Evolutionary conservation across 1,140 invertebrate species (phyloP).

Genomic region (Drosophila paulistorum): DNA sequence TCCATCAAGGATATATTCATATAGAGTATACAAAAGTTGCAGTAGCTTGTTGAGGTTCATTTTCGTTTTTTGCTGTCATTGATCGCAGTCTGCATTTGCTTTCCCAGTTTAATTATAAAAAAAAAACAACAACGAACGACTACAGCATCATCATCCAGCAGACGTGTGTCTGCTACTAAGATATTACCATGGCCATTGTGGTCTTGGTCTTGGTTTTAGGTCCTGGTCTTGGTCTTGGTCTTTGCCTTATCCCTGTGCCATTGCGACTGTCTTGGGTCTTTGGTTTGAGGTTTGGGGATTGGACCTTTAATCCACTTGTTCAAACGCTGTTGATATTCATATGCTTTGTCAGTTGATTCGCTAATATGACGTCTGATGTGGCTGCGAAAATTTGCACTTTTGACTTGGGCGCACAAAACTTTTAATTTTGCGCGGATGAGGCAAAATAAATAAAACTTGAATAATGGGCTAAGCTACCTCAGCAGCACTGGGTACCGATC

Average conservation of each 20-base stretch:
- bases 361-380: conserved; percentile 80
- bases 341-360: conserved; percentile 82
- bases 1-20: no score
- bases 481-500: conserved; percentile 31
- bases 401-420: conserved; percentile 69
- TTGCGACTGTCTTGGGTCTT: conserved; percentile 2
- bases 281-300: conserved; percentile 13
- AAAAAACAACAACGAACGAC: conserved; percentile 22
- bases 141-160: conserved; percentile 13
- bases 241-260: neutral
- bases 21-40: neutral
- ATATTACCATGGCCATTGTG: conserved; percentile 19
- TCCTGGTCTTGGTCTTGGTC: conserved; percentile 1
- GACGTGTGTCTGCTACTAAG: conserved; percentile 15
- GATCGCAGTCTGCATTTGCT: conserved; percentile 9
- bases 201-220: neutral
- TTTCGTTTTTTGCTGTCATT: neutral
- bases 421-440: conserved; percentile 66
- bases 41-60: no score
- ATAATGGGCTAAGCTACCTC: conserved; percentile 77
- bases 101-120: conserved; percentile 59
- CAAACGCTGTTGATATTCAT: conserved; percentile 81
- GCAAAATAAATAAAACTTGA: conserved; percentile 79
- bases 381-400: conserved; percentile 81
- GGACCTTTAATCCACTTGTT: conserved; percentile 74